phyloP scores from a whole-genome alignment of 1,140 invertebrate genomes.

The Hyphantria cunea region DNA sequence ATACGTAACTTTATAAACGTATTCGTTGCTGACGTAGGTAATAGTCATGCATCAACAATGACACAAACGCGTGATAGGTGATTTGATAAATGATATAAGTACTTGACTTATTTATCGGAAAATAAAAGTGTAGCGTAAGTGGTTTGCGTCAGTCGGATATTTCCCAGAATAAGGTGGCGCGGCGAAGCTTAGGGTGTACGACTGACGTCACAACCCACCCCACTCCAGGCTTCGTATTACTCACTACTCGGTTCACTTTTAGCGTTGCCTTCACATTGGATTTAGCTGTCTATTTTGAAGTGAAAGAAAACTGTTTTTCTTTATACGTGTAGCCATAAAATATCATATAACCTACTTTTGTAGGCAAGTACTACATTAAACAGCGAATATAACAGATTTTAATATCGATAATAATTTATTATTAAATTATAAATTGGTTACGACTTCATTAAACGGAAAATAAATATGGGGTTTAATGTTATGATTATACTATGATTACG shows the following conservation, averaged over 20 bases:
- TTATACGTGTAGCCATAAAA: no score
- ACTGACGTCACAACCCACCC: constrained; percentile 43
- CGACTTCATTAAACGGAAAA: no score
- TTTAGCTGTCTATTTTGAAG: neutral
- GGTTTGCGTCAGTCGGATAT: constrained; percentile 51
- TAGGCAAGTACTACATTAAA: no score
- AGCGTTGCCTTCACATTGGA: constrained; percentile 12
- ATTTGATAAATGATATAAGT: constrained; percentile 31
- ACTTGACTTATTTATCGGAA: constrained; percentile 39
- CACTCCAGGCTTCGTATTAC: constrained; percentile 6
- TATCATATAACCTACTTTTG: no score
- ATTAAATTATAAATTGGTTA: no score
- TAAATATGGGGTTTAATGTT: no score
- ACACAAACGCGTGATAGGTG: constrained; percentile 14
- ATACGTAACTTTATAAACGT: no score
- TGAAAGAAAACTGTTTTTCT: no score
- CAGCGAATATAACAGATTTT: no score
- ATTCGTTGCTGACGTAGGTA: neutral
- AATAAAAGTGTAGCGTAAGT: constrained; percentile 37
- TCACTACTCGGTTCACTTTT: constrained; percentile 23
- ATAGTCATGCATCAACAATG: constrained; percentile 13
- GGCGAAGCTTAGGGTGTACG: constrained; percentile 13
- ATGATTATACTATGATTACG: no score
- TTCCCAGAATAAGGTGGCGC: constrained; percentile 27
- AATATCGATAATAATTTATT: no score